These are phyloP conservation scores for Ophioninae sp. DNA, from an alignment of 2,888 invertebrate genomes.

Conservation along the genomic window DNA sequence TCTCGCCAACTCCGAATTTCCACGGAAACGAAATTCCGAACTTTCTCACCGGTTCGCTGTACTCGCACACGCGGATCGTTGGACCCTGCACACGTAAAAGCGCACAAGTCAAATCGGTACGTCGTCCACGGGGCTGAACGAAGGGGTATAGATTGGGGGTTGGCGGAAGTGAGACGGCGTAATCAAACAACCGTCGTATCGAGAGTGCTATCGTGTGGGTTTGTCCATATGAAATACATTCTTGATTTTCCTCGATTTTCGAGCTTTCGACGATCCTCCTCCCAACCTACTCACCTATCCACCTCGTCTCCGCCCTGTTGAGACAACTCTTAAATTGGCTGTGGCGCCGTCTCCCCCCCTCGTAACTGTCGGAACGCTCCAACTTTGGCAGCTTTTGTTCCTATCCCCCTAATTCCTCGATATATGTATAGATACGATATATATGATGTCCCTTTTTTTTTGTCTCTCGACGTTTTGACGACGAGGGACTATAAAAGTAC, in stretches of 20 bases:
- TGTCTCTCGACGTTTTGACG: not conserved
- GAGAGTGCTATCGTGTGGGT: not conserved
- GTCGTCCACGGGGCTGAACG: not conserved
- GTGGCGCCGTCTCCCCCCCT: slow-evolving; percentile 13
- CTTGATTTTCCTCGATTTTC: slow-evolving; percentile 13
- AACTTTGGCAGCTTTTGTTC: slow-evolving; percentile 32
- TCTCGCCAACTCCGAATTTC: slow-evolving; percentile 14
- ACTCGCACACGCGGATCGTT: not conserved
- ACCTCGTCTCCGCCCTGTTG: not conserved
- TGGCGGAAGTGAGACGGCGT: not conserved
- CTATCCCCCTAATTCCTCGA: not conserved
- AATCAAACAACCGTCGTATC: not conserved
- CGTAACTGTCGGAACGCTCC: slow-evolving; percentile 34
- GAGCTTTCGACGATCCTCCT: slow-evolving; percentile 40
- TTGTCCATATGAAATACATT: not conserved
- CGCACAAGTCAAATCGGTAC: not conserved
- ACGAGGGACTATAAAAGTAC: not conserved
- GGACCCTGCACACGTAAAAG: not conserved
- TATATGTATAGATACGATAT: not conserved
- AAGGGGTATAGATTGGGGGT: not conserved
- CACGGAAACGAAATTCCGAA: slow-evolving; percentile 53
- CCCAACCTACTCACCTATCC: too few species aligned
- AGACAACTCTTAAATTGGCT: slow-evolving; percentile 52
- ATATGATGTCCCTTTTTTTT: not conserved
- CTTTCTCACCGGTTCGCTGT: slow-evolving; percentile 53